Percentiles rank a stretch among this genome's conserved stretches.
Conservation (phyloP, 2,888 invertebrate species). For the Cephus pulcher region DNA sequence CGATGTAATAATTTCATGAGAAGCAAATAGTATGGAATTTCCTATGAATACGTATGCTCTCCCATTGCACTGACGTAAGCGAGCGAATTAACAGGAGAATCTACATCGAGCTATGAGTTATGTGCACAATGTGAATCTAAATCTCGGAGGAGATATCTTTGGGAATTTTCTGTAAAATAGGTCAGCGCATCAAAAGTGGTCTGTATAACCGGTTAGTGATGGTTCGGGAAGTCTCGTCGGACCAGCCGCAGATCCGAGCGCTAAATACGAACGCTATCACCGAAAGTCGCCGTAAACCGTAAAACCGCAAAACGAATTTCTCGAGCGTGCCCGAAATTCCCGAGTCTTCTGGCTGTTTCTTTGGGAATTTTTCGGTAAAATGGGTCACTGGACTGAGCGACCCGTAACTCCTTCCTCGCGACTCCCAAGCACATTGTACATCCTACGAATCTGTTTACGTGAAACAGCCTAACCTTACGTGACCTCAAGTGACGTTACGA, state of each 20-base stretch:
- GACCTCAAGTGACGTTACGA: background rate
- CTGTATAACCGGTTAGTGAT: background rate
- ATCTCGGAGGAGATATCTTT: too few relatives aligned
- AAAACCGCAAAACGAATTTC: background rate
- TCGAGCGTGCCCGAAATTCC: background rate
- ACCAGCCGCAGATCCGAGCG: background rate
- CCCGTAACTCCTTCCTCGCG: background rate
- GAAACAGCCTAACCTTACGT: background rate
- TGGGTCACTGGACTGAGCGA: background rate
- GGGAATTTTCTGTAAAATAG: background rate
- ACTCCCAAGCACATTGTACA: background rate
- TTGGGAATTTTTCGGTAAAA: background rate
- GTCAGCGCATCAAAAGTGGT: background rate
- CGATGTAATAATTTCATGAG: background rate
- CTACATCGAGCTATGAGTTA: too few relatives aligned
- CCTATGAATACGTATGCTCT: too few relatives aligned
- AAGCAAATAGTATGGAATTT: background rate
- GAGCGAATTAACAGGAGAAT: too few relatives aligned
- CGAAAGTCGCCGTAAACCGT: background rate
- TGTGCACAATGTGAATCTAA: too few relatives aligned
- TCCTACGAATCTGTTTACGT: background rate
- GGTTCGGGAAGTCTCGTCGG: background rate
- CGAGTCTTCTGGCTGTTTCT: background rate
- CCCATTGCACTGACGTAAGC: too few relatives aligned
- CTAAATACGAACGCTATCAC: background rate